A percentile compares a stretch with the other conserved stretches of the same genome.
phyloP scores from a whole-genome alignment of 2,797 vertebrate genomes.

The Sebastes kiyomatsui region DNA sequence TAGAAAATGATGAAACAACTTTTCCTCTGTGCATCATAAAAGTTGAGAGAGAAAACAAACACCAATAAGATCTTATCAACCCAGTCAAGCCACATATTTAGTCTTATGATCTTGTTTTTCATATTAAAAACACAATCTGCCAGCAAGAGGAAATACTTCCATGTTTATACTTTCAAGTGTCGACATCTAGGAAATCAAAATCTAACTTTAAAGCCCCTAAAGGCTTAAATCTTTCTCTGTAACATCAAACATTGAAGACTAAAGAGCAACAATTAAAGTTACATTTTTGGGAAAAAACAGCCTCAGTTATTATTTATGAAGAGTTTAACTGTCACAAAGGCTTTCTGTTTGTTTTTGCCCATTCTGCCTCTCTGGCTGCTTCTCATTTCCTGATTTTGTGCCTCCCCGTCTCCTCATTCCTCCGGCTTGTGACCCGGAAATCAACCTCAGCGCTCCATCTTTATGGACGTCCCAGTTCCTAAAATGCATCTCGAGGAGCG shows the following conservation, averaged over 20 bases:
- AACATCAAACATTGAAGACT: not conserved
- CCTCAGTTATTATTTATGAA: not conserved
- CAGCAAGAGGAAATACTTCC: not conserved
- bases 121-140: not conserved
- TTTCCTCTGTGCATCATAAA: not conserved
- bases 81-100: not conserved
- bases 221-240: not conserved
- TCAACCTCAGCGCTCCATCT: no score
- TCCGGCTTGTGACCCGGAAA: no score
- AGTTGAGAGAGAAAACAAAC: not conserved
- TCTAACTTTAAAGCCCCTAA: not conserved
- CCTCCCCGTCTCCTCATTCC: no score
- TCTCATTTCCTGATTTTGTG: no score
- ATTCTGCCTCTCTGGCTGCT: not conserved
- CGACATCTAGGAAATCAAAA: not conserved
- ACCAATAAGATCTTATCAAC: not conserved
- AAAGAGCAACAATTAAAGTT: not conserved
- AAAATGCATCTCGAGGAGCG: no score
- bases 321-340: not conserved
- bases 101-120: slow-evolving; percentile 8
- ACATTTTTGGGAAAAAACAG: not conserved
- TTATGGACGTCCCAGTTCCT: no score
- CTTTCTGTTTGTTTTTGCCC: not conserved
- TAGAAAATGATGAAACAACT: slow-evolving; percentile 6
- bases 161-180: not conserved